Evolutionary conservation across 2,888 invertebrate species (phyloP).

Genomic region (Adela reaumurella): DNA sequence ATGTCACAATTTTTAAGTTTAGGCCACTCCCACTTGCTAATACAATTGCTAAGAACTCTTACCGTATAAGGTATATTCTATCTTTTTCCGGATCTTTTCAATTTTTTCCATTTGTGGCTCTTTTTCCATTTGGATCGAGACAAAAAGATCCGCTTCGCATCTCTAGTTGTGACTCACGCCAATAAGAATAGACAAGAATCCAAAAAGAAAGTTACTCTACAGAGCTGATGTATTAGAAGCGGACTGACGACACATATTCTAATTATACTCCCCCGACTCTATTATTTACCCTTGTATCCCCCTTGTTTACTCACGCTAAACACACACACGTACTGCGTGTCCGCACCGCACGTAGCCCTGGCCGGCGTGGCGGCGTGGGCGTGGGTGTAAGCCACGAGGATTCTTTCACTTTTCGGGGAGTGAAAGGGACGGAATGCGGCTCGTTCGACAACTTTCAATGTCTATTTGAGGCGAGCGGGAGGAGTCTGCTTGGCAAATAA

Average conservation of each 20-base stretch:
- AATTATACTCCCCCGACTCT: constrained; percentile 49
- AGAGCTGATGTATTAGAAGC: not conserved
- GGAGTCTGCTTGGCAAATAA: not conserved
- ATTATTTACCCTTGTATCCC: constrained; percentile 43
- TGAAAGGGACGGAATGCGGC: not conserved
- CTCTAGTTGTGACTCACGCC: too few relatives aligned
- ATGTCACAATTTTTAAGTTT: too few relatives aligned
- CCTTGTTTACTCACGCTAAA: constrained; percentile 39
- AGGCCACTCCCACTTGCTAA: too few relatives aligned
- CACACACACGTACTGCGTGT: not conserved
- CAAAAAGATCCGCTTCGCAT: too few relatives aligned
- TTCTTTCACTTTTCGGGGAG: too few relatives aligned
- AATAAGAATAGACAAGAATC: too few relatives aligned
- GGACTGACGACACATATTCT: constrained; percentile 31
- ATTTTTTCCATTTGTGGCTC: too few relatives aligned
- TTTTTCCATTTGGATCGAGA: too few relatives aligned
- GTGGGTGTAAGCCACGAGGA: not conserved
- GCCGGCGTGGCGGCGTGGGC: not conserved
- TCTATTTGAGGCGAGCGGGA: not conserved
- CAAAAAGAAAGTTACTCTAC: not conserved
- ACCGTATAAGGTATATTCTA: too few relatives aligned
- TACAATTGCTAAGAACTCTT: too few relatives aligned
- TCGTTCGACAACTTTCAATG: not conserved
- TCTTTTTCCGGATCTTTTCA: too few relatives aligned
- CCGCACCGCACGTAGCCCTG: too few relatives aligned